Conservation (phyloP, 1,140 invertebrate species). For the Drosophila leontia region DNA sequence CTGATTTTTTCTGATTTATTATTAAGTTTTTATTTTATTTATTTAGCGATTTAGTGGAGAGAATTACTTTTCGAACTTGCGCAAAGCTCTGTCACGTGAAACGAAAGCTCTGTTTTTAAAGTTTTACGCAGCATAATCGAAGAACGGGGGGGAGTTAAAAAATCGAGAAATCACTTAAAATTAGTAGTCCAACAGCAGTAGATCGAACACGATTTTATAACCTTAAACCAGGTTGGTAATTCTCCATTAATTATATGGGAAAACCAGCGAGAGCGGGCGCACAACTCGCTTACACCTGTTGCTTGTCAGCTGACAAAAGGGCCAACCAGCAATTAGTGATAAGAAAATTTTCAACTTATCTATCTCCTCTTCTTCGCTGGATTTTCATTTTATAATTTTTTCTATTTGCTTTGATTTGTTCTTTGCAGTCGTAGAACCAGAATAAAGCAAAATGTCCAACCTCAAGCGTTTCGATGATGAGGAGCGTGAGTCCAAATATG, state of each 20-base stretch:
- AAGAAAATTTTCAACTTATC: constrained; percentile 46
- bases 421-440: constrained; percentile 60
- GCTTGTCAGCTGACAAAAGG: constrained; percentile 51
- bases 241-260: neutral
- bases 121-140: constrained; percentile 53
- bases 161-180: constrained; percentile 29
- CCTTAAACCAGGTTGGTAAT: neutral
- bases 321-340: constrained; percentile 42
- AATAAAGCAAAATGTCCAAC: constrained; percentile 86
- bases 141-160: constrained; percentile 38
- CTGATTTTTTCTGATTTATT: neutral
- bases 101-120: constrained; percentile 69
- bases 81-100: constrained; percentile 80
- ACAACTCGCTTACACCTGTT: constrained; percentile 16
- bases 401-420: neutral
- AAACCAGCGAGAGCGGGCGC: neutral
- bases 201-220: constrained; percentile 1
- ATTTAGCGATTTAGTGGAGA: constrained; percentile 15
- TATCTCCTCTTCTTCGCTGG: constrained; percentile 1
- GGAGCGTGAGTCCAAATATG: constrained; percentile 95
- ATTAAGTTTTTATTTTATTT: constrained; percentile 19
- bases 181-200: constrained; percentile 1
- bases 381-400: constrained; percentile 27
- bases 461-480: constrained; percentile 93
- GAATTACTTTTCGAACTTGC: constrained; percentile 70